Base-by-base conservation (phyloP, 2,888 invertebrate species). In the Gonocerus acuteangulatus region DNA sequence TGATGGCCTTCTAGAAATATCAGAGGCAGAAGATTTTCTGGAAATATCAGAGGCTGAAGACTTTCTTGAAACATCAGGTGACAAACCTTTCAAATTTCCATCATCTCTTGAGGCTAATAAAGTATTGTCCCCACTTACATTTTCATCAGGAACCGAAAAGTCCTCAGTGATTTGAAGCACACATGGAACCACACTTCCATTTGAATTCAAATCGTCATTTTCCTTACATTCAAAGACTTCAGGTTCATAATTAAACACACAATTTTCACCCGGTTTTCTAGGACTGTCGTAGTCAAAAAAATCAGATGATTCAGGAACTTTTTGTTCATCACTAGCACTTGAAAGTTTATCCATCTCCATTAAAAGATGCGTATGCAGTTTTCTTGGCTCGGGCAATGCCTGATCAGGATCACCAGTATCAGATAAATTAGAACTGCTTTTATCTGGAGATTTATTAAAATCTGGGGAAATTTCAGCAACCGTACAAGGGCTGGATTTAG, bases 211-310 rank as follows among this genome's bases (percentile, higher is more conserved):
- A 21, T 16, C 19, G 13, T 47, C 47, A 22, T 22, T 47, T 3
- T 48, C 48, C 16, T 27, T 44, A n/a, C 34, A 59, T 45, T 62
- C 62, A 32, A 62, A 62, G 2, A 61, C 60, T 18, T 63, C 63
- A 32, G 49, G 58, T 18, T 54, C 59, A 52, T 62, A 61, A 9
- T 60, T 61, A 22, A 57, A 61, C 18, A 61, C 59, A 11, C 56
- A 15, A 48, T 58, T 63, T 45, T 67, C 64, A 51, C 60, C 62
- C 15, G 58, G 63, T 22, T 67, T 61, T 47, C 60, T 62, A 9
- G 58, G 64, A 11, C 64, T 59, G 44, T 61, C 62, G 27, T 49
- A 65, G 22, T 61, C 62, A 23, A 39, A 60, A 22, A 48, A 44
- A 16, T 65, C 63, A 16, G 47, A 48, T 45, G 39, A 60, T 52